Conservation (phyloP, 2,797 vertebrate genomes). For the Tokudaia muenninki region DNA sequence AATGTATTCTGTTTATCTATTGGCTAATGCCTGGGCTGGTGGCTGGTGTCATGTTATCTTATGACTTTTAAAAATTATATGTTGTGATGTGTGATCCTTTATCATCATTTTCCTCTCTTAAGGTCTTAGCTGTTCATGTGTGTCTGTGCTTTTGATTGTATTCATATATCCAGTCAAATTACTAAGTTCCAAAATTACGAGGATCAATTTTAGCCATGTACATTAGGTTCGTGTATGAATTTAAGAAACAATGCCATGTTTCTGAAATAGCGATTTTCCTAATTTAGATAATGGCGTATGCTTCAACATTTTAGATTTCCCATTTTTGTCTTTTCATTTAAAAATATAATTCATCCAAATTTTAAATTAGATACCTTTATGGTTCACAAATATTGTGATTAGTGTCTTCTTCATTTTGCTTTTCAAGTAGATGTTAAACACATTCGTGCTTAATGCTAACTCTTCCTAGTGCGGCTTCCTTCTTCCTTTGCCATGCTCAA, state of each 20-base stretch:
- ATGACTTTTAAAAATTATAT: not conserved
- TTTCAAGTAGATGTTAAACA: not conserved
- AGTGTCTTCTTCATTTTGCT: not conserved
- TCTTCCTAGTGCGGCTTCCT: not conserved
- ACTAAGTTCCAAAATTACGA: conserved; percentile 10
- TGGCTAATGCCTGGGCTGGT: not conserved
- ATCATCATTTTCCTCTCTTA: not conserved
- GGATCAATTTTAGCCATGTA: not conserved
- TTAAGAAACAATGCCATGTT: not conserved
- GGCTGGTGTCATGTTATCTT: not conserved
- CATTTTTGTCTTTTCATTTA: conserved; percentile 32
- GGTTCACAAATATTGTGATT: not conserved
- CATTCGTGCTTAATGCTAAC: not conserved
- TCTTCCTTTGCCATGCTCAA: not conserved
- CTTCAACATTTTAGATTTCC: conserved; percentile 15
- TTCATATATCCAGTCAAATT: not conserved
- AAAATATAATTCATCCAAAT: not conserved
- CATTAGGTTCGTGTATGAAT: not conserved
- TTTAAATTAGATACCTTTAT: not conserved
- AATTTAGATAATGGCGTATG: not conserved
- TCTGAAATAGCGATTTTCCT: conserved; percentile 52
- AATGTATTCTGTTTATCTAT: not conserved
- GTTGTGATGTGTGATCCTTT: not conserved
- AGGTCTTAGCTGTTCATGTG: not conserved
- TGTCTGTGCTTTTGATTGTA: not conserved